phyloP scores from a whole-genome alignment of 1,140 invertebrate genomes.

The Calliopsis andreniformis region DNA sequence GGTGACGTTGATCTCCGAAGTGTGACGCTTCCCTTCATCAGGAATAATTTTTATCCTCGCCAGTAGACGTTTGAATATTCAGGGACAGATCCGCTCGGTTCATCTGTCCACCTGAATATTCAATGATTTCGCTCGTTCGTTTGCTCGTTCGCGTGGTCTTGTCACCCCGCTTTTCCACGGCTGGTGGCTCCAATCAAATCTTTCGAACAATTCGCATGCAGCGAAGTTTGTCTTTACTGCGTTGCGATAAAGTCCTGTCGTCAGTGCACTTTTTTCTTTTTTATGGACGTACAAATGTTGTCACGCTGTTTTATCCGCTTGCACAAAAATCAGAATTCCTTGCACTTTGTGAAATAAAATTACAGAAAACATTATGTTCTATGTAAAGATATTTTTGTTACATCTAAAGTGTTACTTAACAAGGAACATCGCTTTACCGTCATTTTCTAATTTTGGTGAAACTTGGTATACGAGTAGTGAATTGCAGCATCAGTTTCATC shows the following conservation, averaged over 20 bases:
- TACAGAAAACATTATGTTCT: no score
- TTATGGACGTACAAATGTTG: background rate
- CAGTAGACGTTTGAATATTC: slow-evolving; percentile 63
- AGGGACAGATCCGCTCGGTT: slow-evolving; percentile 62
- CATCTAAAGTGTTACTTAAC: no score
- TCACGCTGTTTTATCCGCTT: no score
- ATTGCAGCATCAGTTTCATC: no score
- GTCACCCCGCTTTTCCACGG: slow-evolving; percentile 30
- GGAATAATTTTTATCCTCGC: slow-evolving; percentile 65
- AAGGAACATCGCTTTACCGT: no score
- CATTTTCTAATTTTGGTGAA: no score
- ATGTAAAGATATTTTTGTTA: no score
- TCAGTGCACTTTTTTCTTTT: background rate
- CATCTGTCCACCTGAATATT: slow-evolving; percentile 69
- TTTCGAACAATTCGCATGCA: slow-evolving; percentile 41
- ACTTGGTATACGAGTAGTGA: no score
- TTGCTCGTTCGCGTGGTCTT: slow-evolving; percentile 48
- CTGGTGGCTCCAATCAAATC: slow-evolving; percentile 52
- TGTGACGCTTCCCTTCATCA: slow-evolving; percentile 28
- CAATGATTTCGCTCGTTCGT: slow-evolving; percentile 63
- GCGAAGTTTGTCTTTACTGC: slow-evolving; percentile 34
- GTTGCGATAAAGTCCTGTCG: slow-evolving; percentile 12
- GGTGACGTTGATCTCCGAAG: slow-evolving; percentile 36
- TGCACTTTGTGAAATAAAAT: no score
- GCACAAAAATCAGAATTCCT: no score